These are phyloP conservation scores for Hyles lineata DNA, from an alignment of 2,888 invertebrate genomes.

Conservation along the genomic window DNA sequence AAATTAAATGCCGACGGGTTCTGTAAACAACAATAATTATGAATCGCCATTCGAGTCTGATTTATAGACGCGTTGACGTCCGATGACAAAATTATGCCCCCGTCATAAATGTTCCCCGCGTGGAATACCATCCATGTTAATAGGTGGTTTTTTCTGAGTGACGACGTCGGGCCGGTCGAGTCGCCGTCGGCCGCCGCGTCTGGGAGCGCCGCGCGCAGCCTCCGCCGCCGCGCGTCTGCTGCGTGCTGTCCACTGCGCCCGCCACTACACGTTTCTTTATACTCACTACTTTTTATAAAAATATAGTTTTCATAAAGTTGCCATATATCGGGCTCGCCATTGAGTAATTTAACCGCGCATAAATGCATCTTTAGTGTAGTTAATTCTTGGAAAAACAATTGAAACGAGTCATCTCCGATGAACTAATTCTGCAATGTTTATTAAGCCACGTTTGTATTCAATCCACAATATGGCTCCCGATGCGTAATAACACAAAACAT, in stretches of 20 bases:
- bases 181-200: slow-evolving; percentile 13
- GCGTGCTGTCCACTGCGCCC: not conserved
- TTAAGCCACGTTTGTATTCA: not conserved
- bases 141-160: slow-evolving; percentile 59
- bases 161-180: slow-evolving; percentile 51
- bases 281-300: not conserved
- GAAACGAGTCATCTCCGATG: not conserved
- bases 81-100: slow-evolving; percentile 67
- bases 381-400: not conserved
- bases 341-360: slow-evolving; percentile 5
- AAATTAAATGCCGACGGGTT: slow-evolving; percentile 53
- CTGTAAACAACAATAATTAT: slow-evolving; percentile 57
- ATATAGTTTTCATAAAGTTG: slow-evolving; percentile 12
- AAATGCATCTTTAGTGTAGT: not conserved
- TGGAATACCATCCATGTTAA: slow-evolving; percentile 65
- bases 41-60: slow-evolving; percentile 57
- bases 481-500: slow-evolving; percentile 18
- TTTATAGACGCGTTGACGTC: slow-evolving; percentile 58
- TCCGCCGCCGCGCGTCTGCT: not conserved
- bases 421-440: not conserved
- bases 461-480: not conserved
- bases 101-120: slow-evolving; percentile 64
- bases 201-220: slow-evolving; percentile 5
- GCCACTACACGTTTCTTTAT: slow-evolving; percentile 6
- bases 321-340: not conserved